phyloP scores from a whole-genome alignment of 2,888 invertebrate species.

The Xanthia togata region DNA sequence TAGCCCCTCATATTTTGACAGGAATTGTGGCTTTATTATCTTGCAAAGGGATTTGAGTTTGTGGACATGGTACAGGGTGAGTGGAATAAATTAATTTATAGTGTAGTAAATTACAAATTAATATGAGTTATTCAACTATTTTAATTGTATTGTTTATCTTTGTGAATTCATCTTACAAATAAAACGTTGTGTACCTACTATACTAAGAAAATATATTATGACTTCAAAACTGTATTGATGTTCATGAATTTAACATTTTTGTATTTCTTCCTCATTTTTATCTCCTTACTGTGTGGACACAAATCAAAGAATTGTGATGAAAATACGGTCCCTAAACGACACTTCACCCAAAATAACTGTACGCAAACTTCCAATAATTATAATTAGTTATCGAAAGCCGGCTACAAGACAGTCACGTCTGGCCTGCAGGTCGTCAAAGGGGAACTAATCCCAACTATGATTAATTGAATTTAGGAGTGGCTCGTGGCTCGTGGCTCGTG shows the following conservation, averaged over 20 bases:
- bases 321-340: background rate
- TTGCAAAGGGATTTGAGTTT: constrained; percentile 45
- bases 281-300: no score
- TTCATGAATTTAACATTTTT: no score
- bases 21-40: constrained; percentile 53
- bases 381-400: constrained; percentile 72
- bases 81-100: constrained; percentile 39
- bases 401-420: constrained; percentile 83
- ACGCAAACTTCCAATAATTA: constrained; percentile 54
- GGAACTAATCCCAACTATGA: constrained; percentile 88
- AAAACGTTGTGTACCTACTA: no score
- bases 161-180: no score
- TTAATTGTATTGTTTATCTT: no score
- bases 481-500: constrained; percentile 63
- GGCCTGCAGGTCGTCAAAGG: constrained; percentile 83
- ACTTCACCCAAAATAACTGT: constrained; percentile 37
- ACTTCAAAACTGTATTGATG: no score
- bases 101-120: constrained; percentile 23
- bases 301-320: no score
- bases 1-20: constrained; percentile 64
- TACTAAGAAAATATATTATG: no score
- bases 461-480: constrained; percentile 87
- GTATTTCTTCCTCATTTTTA: no score
- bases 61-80: constrained; percentile 6
- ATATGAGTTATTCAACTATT: background rate